Evolutionary conservation across 2,113 vertebrate genomes (phyloP).

Genomic region (Condylura cristata): DNA sequence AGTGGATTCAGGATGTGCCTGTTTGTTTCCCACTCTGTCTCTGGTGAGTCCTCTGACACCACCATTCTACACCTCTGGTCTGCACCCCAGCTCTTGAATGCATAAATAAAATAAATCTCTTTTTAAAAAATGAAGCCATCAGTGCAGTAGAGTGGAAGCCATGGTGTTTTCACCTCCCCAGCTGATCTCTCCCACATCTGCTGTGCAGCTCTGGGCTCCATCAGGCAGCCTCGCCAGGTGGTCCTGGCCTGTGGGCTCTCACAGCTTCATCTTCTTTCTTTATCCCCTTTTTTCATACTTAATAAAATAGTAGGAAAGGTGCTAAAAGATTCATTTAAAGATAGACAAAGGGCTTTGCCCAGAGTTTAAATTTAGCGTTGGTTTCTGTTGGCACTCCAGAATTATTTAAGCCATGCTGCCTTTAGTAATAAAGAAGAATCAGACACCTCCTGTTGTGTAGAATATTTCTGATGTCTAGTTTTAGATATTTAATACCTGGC

Average conservation of each 20-base stretch:
- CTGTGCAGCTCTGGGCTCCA: background rate
- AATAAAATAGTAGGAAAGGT: background rate
- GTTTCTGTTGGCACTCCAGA: background rate
- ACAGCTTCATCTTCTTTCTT: background rate
- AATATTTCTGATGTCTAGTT: background rate
- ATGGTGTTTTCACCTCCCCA: too few species aligned
- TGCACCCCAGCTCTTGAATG: too few species aligned
- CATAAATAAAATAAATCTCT: too few species aligned
- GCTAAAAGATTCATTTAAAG: background rate
- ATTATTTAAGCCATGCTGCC: background rate
- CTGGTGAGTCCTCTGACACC: too few species aligned
- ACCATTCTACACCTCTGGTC: too few species aligned
- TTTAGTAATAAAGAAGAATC: background rate
- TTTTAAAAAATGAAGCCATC: too few species aligned
- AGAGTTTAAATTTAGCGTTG: background rate
- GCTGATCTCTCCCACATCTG: background rate
- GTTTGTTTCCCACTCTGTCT: too few species aligned
- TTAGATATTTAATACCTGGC: background rate
- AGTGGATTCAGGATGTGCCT: too few species aligned
- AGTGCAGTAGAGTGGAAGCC: rapidly evolving
- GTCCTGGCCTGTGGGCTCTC: background rate
- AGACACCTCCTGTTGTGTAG: background rate
- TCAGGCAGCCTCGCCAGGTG: background rate
- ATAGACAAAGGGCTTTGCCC: background rate
- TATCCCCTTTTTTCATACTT: background rate